A percentile compares a stretch with the other conserved stretches of the same genome.
Evolutionary conservation across 2,888 invertebrate genomes (phyloP).

Genomic region (Drosophila pullipes): DNA sequence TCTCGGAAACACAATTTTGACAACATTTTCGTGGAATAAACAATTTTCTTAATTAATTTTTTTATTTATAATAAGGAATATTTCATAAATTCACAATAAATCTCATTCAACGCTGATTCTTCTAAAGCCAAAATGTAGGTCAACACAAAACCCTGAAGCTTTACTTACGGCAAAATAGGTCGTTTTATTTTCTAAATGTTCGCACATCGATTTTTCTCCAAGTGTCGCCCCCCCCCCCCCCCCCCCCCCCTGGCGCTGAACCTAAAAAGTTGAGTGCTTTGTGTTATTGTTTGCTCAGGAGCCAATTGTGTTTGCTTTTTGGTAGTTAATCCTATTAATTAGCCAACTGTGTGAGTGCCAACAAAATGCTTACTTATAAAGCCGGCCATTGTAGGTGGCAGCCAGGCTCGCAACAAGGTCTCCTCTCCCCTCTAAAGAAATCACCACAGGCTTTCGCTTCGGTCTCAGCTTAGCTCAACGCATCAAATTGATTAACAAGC

Average conservation of each 20-base stretch:
- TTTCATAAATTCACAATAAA: background rate
- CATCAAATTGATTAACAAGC: conserved; percentile 56
- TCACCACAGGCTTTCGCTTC: conserved; percentile 19
- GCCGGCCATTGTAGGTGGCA: conserved; percentile 15
- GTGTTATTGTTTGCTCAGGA: conserved; percentile 73
- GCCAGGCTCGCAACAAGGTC: background rate
- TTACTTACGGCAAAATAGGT: background rate
- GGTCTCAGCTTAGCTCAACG: conserved; percentile 4
- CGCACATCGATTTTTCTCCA: background rate
- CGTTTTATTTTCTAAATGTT: background rate
- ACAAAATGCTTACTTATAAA: conserved; percentile 35
- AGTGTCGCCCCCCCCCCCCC: background rate
- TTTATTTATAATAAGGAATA: background rate
- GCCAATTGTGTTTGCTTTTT: conserved; percentile 78
- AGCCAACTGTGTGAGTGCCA: conserved; percentile 63
- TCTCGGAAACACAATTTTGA: too few species aligned
- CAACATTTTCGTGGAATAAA: too few species aligned
- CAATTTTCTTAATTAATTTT: too few species aligned
- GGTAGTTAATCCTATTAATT: conserved; percentile 79
- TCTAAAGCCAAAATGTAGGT: too few species aligned
- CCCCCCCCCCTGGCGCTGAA: background rate
- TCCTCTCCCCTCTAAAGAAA: conserved; percentile 19
- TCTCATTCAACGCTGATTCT: background rate
- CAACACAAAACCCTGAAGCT: too few species aligned
- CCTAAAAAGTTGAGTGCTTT: conserved; percentile 64